Percentiles rank a stretch among this genome's conserved stretches.
Conservation (phyloP, 2,797 vertebrate genomes). For the Microhierax caerulescens region DNA sequence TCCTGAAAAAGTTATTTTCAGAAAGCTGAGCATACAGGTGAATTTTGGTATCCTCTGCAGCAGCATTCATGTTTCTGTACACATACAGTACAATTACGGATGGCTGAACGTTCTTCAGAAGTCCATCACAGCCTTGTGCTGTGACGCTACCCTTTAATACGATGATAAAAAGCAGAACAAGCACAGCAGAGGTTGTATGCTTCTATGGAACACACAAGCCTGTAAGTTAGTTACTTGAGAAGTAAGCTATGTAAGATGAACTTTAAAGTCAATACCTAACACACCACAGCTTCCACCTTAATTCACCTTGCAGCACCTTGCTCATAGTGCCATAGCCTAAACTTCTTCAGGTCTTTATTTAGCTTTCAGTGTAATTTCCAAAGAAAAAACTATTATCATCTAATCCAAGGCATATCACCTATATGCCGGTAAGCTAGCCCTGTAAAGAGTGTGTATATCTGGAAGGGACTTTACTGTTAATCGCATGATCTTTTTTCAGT, state of each 20-base stretch:
- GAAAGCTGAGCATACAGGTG: not conserved
- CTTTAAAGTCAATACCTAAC: not conserved
- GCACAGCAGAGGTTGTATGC: not conserved
- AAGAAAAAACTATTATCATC: not conserved
- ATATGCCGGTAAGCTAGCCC: not conserved
- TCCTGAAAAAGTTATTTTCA: not conserved
- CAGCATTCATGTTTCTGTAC: not conserved
- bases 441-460: not conserved
- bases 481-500: not conserved
- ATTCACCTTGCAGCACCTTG: not conserved
- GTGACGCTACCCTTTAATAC: not conserved
- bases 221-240: not conserved
- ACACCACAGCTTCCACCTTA: not conserved
- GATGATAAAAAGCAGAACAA: not conserved
- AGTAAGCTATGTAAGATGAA: not conserved
- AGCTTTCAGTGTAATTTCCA: not conserved
- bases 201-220: not conserved
- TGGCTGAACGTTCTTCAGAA: not conserved
- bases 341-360: not conserved
- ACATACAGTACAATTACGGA: too few species aligned
- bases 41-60: not conserved
- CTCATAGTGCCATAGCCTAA: not conserved
- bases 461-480: not conserved
- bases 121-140: not conserved
- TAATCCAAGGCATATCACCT: not conserved